Percentiles rank a stretch among this genome's conserved stretches.
phyloP scores from a whole-genome alignment of 2,113 vertebrate species.

The Chaenocephalus aceratus region DNA sequence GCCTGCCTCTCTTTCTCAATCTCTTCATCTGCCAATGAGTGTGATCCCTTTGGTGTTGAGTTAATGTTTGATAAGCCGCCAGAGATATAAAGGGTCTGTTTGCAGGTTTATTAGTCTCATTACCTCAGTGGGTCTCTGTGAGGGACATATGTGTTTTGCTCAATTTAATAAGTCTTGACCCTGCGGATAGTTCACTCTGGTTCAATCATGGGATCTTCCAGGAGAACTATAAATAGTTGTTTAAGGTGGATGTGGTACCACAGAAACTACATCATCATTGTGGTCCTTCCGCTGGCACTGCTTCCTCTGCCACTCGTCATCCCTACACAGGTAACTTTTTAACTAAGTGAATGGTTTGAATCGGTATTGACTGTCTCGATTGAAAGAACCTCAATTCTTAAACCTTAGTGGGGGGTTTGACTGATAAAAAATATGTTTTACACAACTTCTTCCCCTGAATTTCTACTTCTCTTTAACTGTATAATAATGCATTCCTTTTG shows the following conservation, averaged over 20 bases:
- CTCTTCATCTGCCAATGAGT: conserved; percentile 17
- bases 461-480: too few species aligned
- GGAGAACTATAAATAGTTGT: conserved; percentile 71
- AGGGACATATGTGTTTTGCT: conserved; percentile 12
- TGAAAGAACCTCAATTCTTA: background rate
- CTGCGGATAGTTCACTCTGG: background rate
- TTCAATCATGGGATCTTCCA: background rate
- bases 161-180: background rate
- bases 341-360: background rate
- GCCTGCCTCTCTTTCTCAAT: conserved; percentile 22
- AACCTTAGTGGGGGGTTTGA: background rate
- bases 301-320: conserved; percentile 87
- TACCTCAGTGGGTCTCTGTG: background rate
- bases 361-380: background rate
- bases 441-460: too few species aligned
- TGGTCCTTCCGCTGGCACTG: conserved; percentile 81
- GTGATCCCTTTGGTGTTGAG: conserved; percentile 48
- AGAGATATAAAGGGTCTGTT: conserved; percentile 63
- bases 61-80: conserved; percentile 81
- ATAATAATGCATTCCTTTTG: too few species aligned
- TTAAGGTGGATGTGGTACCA: conserved; percentile 81
- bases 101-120: background rate
- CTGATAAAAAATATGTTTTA: background rate
- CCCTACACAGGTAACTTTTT: conserved; percentile 70
- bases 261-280: conserved; percentile 84